Conservation (phyloP, 2,113 vertebrate genomes). For the Antennarius striatus region DNA sequence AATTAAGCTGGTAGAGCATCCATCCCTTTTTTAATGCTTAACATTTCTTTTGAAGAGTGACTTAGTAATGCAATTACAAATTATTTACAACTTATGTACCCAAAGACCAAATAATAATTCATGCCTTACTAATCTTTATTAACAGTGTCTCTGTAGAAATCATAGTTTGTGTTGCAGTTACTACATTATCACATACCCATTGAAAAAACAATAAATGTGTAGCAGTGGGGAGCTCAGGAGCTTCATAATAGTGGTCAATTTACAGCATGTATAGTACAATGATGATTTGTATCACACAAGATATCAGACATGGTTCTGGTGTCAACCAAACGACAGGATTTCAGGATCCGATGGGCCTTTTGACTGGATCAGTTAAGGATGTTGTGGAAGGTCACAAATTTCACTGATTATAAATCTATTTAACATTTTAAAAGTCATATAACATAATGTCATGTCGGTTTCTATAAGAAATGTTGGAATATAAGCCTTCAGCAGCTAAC, state of each 20-base stretch:
- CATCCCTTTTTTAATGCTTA: no score
- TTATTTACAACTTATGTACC: slow-evolving; percentile 10
- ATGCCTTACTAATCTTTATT: background rate
- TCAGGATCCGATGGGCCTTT: no score
- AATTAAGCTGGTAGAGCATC: no score
- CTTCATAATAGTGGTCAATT: background rate
- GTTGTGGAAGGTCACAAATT: no score
- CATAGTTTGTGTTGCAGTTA: slow-evolving; percentile 23
- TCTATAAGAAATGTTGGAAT: no score
- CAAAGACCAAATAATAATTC: slow-evolving; percentile 2
- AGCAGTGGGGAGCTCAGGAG: background rate
- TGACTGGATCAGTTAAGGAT: no score
- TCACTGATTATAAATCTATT: no score
- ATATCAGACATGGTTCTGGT: slow-evolving; percentile 11
- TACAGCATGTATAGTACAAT: slow-evolving; percentile 14
- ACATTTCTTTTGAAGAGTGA: background rate
- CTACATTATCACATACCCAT: slow-evolving; percentile 24
- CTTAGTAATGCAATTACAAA: background rate
- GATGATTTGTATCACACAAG: slow-evolving; percentile 51
- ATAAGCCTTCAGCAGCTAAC: no score
- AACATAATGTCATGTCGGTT: no score
- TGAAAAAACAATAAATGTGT: slow-evolving; percentile 8
- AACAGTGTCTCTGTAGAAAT: background rate
- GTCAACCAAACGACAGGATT: background rate
- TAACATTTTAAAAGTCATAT: no score